Base-by-base conservation (phyloP, 2,797 vertebrate genomes). In the Rhynchotus rufescens region DNA sequence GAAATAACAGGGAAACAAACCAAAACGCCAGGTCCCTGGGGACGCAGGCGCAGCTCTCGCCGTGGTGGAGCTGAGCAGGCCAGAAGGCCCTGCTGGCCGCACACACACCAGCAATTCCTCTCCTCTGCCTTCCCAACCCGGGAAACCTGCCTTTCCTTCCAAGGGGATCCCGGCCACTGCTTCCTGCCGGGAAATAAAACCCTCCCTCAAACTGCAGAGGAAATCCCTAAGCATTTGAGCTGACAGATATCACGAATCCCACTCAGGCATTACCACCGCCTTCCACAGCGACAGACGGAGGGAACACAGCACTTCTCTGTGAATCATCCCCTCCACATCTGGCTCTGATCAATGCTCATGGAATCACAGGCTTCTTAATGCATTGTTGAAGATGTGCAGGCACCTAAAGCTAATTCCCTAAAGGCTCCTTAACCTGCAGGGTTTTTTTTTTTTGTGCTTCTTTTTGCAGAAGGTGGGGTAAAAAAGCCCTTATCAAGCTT, bases 191-290 rank as follows among this genome's bases (percentile, higher is more conserved):
- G 77, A 84, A 89, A 84, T 13, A 82, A 89, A 89, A 25, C 56
- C 66, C 25, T 64, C 61, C 57, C 85, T 40, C 38, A 78, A 66
- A 62, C 80, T 71, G 71, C 66, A 59, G 71, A 94, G 80, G 89
- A 96, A 95, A 94, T 90, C 91, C 93, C 88, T 83, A 56, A 64
- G 80, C 65, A 65, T 40, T 40, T 56, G 80, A 72, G 65, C n/a
- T 64, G 59, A 61, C 80, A 86, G 94, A 77, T 30, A 81, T 62
- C 81, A 71, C 62, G 84, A 47, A 78, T 82, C 79, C 80, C 84
- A 89, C 91, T 92, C 82, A 38, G n/a, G 69, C 68, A 54, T 80
- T 61, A n/a, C 78, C 84, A 76, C 32, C 69, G 65, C 80, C 79
- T 86, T 71, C 81, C 72, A 60, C 80, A 89, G 88, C 32, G 77